Conservation (phyloP, 2,113 vertebrate genomes). For the Gallinago paraguaiae region DNA sequence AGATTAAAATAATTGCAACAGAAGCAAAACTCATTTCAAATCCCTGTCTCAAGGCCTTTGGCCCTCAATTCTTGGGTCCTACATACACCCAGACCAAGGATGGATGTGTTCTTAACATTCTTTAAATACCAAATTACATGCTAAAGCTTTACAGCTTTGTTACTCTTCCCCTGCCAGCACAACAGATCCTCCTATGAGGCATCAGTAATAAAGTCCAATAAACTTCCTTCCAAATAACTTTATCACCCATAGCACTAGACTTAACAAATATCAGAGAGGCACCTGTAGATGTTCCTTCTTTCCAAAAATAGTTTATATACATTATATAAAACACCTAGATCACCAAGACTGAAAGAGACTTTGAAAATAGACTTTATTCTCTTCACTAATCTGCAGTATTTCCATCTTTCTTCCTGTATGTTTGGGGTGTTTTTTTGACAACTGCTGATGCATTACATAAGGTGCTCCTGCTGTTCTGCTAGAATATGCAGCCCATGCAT, state of each 20-base stretch:
- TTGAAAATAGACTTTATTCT: not conserved
- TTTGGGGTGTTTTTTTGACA: not conserved
- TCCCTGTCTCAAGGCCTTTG: not conserved
- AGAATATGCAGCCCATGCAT: rapidly evolving
- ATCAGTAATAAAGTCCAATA: not conserved
- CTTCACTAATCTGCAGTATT: not conserved
- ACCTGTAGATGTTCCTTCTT: not conserved
- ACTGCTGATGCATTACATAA: not conserved
- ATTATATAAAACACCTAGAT: not conserved
- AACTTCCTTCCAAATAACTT: not conserved
- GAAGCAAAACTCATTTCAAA: not conserved
- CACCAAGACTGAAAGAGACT: not conserved
- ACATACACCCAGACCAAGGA: not conserved
- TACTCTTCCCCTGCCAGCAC: not conserved
- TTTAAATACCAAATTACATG: not conserved
- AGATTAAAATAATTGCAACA: not conserved
- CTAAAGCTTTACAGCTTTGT: not conserved
- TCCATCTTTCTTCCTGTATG: not conserved
- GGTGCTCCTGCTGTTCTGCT: not conserved
- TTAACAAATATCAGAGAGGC: not conserved
- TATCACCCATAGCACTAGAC: not conserved
- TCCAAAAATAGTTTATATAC: not conserved
- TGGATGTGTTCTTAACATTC: not conserved
- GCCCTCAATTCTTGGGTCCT: not conserved
- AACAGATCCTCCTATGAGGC: not conserved